Conservation (phyloP, 2,888 invertebrate species). For the Celastrina argiolus region DNA sequence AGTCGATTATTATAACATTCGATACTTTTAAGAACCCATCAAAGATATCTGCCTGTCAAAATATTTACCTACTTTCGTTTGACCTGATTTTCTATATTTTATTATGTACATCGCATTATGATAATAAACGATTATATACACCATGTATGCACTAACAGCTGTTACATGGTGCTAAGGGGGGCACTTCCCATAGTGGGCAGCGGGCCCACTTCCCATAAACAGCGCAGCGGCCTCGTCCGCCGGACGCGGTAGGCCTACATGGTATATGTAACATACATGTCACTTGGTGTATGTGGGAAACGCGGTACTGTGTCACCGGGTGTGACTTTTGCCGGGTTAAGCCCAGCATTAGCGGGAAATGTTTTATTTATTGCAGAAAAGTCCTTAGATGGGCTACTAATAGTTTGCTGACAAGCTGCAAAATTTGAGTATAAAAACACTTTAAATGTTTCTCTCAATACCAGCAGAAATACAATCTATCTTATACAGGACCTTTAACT, state of each 20-base stretch:
- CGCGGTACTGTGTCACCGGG: conserved; percentile 25
- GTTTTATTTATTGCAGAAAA: too few relatives aligned
- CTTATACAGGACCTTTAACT: too few relatives aligned
- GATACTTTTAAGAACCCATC: too few relatives aligned
- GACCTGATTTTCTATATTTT: not conserved
- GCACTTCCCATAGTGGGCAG: not conserved
- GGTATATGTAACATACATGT: conserved; percentile 10
- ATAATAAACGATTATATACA: not conserved
- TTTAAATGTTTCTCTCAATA: too few relatives aligned
- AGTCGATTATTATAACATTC: too few relatives aligned
- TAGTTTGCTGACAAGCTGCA: too few relatives aligned
- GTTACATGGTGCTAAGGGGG: not conserved
- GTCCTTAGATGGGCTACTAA: too few relatives aligned
- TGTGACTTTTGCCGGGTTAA: not conserved
- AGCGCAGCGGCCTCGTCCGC: conserved; percentile 26
- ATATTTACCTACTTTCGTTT: too few relatives aligned
- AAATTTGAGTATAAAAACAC: too few relatives aligned
- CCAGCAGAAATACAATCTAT: too few relatives aligned
- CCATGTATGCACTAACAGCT: not conserved
- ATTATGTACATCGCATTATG: not conserved
- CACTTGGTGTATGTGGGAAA: not conserved
- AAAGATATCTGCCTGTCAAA: too few relatives aligned
- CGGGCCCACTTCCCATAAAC: not conserved
- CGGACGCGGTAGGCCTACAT: conserved; percentile 24
- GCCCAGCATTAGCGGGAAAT: too few relatives aligned